A percentile compares a stretch with the other conserved stretches of the same genome.
phyloP scores from a whole-genome alignment of 2,888 invertebrate species.

The Byasa hedistus region DNA sequence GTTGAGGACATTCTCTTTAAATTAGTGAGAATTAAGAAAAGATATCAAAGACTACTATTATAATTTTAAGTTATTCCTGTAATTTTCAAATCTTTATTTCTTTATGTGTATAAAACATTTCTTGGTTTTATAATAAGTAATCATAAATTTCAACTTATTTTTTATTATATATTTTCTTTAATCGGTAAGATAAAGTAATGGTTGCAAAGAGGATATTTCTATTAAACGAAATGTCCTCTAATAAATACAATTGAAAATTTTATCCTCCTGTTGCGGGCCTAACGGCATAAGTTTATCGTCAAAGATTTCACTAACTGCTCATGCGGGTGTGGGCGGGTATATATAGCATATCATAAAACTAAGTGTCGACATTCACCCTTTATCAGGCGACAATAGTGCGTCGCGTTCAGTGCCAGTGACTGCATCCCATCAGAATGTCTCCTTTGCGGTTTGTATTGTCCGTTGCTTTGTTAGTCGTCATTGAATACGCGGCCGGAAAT shows the following conservation, averaged over 20 bases:
- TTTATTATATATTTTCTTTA: no score
- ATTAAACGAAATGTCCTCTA: not conserved
- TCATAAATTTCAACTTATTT: no score
- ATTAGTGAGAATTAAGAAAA: no score
- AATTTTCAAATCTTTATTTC: no score
- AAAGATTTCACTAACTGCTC: conserved; percentile 22
- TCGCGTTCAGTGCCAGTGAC: conserved; percentile 34
- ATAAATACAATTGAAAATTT: conserved; percentile 7
- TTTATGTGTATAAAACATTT: no score
- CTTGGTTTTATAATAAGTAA: no score
- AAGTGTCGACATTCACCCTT: conserved; percentile 35
- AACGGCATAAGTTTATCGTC: conserved; percentile 18
- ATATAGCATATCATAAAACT: conserved; percentile 31
- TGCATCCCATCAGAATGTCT: conserved; percentile 39
- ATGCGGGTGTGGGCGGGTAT: conserved; percentile 29
- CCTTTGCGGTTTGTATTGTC: conserved; percentile 38
- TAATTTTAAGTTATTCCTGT: no score
- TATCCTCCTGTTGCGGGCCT: conserved; percentile 23
- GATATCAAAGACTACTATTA: no score
- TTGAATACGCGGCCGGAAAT: conserved; percentile 43
- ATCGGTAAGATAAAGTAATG: no score
- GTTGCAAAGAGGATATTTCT: no score
- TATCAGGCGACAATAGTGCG: conserved; percentile 34
- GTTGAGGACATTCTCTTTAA: no score
- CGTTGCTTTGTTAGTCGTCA: conserved; percentile 36